Conservation (phyloP, 2,797 vertebrate species). For the Tolypeutes matacus region DNA sequence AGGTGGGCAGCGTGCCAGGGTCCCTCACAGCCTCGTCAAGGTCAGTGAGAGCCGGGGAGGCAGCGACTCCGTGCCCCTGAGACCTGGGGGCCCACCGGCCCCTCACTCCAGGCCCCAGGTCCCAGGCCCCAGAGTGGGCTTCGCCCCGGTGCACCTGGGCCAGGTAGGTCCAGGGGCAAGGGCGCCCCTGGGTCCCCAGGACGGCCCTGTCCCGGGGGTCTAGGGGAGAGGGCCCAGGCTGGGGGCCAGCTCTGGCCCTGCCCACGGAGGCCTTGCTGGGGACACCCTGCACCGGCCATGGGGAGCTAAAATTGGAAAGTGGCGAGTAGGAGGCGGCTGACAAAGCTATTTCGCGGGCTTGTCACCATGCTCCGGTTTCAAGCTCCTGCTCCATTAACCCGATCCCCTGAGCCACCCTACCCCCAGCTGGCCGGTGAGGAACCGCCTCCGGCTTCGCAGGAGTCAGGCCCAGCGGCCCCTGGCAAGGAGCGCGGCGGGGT, state of each 20-base stretch:
- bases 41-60: slow-evolving; percentile 81
- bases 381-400: slow-evolving; percentile 81
- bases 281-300: slow-evolving; percentile 71
- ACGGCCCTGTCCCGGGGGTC: neutral
- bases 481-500: neutral
- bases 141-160: neutral
- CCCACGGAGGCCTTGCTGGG: slow-evolving; percentile 44
- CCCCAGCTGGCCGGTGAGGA: neutral
- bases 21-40: slow-evolving; percentile 80
- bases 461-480: neutral
- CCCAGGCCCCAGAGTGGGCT: neutral
- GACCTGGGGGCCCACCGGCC: neutral
- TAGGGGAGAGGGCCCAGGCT: neutral
- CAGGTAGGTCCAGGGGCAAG: neutral
- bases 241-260: slow-evolving; percentile 2
- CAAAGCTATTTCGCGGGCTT: slow-evolving; percentile 87
- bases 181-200: neutral
- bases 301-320: slow-evolving; percentile 90
- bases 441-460: neutral
- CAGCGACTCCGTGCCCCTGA: slow-evolving; percentile 2
- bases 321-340: slow-evolving; percentile 90
- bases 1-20: slow-evolving; percentile 81
- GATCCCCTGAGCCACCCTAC: slow-evolving; percentile 71
- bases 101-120: neutral
- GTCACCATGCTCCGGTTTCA: slow-evolving; percentile 78